A percentile compares a stretch with the other conserved stretches of the same genome.
Conservation (phyloP, 2,113 vertebrate species). For the Mionectes macconnelli region DNA sequence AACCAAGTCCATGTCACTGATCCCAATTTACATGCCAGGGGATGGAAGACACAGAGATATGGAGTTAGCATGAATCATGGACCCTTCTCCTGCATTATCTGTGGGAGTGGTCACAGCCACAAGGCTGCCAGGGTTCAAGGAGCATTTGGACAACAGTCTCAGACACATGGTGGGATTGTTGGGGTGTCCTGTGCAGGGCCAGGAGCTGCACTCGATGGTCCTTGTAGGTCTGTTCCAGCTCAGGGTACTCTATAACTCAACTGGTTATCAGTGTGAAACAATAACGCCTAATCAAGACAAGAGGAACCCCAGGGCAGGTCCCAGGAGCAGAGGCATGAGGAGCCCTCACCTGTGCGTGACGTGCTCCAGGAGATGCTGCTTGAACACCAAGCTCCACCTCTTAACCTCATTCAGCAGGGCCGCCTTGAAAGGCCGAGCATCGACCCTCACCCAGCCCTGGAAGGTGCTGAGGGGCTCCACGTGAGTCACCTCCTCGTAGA, state of each 20-base stretch:
- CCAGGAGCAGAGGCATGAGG: background rate
- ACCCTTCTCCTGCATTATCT: background rate
- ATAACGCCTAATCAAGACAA: background rate
- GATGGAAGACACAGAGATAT: rapidly evolving
- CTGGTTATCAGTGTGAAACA: rapidly evolving
- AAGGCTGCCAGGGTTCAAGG: background rate
- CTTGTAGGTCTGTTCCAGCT: background rate
- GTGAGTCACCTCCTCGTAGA: slow-evolving; percentile 80
- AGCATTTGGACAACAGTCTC: rapidly evolving
- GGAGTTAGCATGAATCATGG: background rate
- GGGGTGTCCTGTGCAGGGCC: background rate
- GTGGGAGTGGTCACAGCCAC: background rate
- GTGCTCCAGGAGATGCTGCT: slow-evolving; percentile 89
- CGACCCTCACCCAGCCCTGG: slow-evolving; percentile 86
- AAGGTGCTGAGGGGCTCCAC: slow-evolving; percentile 79
- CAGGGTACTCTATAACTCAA: background rate
- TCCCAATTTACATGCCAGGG: background rate
- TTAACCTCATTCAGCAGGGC: slow-evolving; percentile 86
- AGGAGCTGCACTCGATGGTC: background rate
- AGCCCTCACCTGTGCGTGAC: slow-evolving; percentile 85
- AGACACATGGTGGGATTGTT: background rate
- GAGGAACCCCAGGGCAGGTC: background rate
- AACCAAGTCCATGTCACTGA: background rate
- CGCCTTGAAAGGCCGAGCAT: slow-evolving; percentile 80
- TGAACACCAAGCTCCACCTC: slow-evolving; percentile 93